A percentile compares a stretch with the other conserved stretches of the same genome.
These are phyloP conservation scores for Sebastes vulpes DNA, from an alignment of 2,797 vertebrate genomes.

Conservation along the genomic window DNA sequence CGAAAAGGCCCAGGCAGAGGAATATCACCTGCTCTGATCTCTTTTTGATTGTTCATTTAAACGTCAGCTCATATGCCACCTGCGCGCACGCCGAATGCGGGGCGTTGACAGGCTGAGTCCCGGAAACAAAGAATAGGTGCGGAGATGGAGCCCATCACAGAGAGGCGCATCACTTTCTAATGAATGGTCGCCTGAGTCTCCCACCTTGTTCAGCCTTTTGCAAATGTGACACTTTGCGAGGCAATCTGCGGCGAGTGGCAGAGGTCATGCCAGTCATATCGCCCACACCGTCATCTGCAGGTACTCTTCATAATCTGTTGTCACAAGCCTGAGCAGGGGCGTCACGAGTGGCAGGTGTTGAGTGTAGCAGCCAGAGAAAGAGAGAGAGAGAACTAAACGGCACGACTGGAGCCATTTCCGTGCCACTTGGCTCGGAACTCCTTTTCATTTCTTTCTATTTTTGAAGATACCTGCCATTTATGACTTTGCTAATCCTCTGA, in stretches of 20 bases:
- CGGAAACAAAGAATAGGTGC: conserved; percentile 30
- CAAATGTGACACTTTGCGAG: conserved; percentile 49
- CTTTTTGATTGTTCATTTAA: conserved; percentile 81
- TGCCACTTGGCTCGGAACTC: neutral
- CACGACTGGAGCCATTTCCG: conserved; percentile 1
- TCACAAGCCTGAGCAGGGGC: neutral
- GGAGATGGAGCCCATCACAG: conserved; percentile 30
- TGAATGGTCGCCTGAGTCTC: conserved; percentile 37
- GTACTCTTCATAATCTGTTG: conserved; percentile 45
- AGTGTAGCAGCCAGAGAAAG: neutral
- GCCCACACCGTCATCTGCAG: neutral
- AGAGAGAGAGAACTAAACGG: neutral
- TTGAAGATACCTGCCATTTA: conserved; percentile 6
- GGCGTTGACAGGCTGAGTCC: conserved; percentile 38
- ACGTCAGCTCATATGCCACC: conserved; percentile 61
- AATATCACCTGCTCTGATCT: conserved; percentile 70
- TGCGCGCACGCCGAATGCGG: conserved; percentile 51
- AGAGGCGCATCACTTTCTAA: conserved; percentile 42
- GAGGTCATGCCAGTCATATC: conserved; percentile 51
- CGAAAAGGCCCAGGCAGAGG: conserved; percentile 49
- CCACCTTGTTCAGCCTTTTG: conserved; percentile 23
- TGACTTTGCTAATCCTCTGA: conserved; percentile 31
- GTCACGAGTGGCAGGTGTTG: conserved; percentile 20
- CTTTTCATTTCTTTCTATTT: neutral
- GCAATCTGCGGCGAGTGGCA: conserved; percentile 38